phyloP scores from a whole-genome alignment of 2,797 vertebrate genomes.

The Anas capensis region DNA sequence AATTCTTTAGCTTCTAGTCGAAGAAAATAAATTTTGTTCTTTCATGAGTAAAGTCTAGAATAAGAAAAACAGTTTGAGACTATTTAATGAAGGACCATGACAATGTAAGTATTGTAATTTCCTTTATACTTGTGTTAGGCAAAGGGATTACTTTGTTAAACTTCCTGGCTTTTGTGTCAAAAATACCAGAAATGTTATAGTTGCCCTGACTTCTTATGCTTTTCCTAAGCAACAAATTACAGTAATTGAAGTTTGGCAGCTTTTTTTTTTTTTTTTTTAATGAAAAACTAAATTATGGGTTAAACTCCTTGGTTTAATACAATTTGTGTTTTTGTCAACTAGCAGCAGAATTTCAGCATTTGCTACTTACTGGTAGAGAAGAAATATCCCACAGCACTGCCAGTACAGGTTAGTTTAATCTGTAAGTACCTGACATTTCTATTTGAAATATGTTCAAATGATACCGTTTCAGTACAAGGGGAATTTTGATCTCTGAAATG shows the following conservation, averaged over 20 bases:
- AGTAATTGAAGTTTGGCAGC: slow-evolving; percentile 61
- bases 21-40: slow-evolving; percentile 20
- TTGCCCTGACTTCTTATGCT: slow-evolving; percentile 56
- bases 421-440: slow-evolving; percentile 94
- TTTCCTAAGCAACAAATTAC: slow-evolving; percentile 31
- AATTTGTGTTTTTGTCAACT: slow-evolving; percentile 95
- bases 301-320: slow-evolving; percentile 85
- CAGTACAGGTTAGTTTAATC: slow-evolving; percentile 96
- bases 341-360: slow-evolving; percentile 93
- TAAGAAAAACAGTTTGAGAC: slow-evolving; percentile 21
- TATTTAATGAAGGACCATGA: slow-evolving; percentile 36
- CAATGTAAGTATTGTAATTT: slow-evolving; percentile 55
- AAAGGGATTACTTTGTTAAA: slow-evolving; percentile 17
- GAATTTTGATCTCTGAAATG: slow-evolving; percentile 76
- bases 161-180: not conserved
- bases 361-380: slow-evolving; percentile 90
- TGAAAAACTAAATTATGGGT: slow-evolving; percentile 71
- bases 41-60: slow-evolving; percentile 37
- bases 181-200: not conserved
- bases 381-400: slow-evolving; percentile 91
- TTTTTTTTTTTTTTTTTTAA: slow-evolving; percentile 11
- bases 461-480: slow-evolving; percentile 78
- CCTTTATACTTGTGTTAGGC: slow-evolving; percentile 23
- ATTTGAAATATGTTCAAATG: slow-evolving; percentile 83
- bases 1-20: slow-evolving; percentile 29